A percentile compares a stretch with the other conserved stretches of the same genome.
These are phyloP conservation scores for Chloropsis hardwickii DNA, from an alignment of 2,113 vertebrate species.

Conservation along the genomic window DNA sequence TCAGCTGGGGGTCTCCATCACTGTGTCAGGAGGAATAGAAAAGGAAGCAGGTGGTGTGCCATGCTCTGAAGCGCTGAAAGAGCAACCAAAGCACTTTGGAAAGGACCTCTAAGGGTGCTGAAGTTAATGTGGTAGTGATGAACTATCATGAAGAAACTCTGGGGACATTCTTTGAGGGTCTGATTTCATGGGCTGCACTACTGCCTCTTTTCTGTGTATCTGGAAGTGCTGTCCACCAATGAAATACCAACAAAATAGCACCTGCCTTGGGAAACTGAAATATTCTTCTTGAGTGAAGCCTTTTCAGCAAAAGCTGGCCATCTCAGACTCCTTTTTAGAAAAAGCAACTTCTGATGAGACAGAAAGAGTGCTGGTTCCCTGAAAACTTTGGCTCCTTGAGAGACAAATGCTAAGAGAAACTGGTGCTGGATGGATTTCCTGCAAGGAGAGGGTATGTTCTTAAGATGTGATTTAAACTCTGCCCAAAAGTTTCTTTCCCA, in stretches of 20 bases:
- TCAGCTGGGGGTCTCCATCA: not conserved
- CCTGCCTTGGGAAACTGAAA: not conserved
- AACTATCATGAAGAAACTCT: not conserved
- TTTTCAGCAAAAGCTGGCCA: not conserved
- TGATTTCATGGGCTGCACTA: not conserved
- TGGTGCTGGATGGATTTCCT: not conserved
- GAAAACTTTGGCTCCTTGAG: not conserved
- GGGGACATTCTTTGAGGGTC: not conserved
- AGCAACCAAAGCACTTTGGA: not conserved
- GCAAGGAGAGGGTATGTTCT: not conserved
- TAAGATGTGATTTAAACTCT: not conserved
- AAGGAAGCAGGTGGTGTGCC: not conserved
- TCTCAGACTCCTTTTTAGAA: not conserved
- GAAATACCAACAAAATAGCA: not conserved
- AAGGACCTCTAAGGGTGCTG: not conserved
- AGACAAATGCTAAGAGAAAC: not conserved
- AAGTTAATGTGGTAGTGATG: not conserved
- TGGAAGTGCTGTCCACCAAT: not conserved
- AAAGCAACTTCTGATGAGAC: not conserved
- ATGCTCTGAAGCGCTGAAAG: not conserved
- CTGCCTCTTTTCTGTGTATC: not conserved
- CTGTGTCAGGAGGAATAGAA: not conserved
- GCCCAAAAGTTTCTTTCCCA: not conserved
- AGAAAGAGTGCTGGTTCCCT: not conserved
- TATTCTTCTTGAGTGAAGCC: not conserved